phyloP scores from a whole-genome alignment of 2,113 vertebrate species.

The Mola mola region DNA sequence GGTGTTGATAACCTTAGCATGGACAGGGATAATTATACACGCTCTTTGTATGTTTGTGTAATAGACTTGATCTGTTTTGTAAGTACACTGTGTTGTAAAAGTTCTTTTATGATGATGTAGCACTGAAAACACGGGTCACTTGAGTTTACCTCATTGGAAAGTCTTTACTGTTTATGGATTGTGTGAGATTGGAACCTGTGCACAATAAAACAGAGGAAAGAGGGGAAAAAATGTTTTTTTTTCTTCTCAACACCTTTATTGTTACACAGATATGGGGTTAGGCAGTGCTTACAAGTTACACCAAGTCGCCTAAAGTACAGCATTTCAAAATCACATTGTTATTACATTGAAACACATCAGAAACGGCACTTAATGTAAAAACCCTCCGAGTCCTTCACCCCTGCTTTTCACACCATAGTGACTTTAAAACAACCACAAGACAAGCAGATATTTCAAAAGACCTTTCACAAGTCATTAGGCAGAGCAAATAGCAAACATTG shows the following conservation, averaged over 20 bases:
- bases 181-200: constrained; percentile 29
- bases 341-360: constrained; percentile 69
- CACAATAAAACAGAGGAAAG: constrained; percentile 46
- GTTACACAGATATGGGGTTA: constrained; percentile 71
- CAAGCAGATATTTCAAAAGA: constrained; percentile 49
- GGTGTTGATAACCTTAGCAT: neutral
- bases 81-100: constrained; percentile 11
- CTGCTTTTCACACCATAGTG: constrained; percentile 34
- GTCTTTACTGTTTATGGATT: constrained; percentile 17
- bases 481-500: constrained; percentile 44
- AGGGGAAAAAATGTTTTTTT: constrained; percentile 7
- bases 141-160: constrained; percentile 15
- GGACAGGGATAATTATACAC: constrained; percentile 16
- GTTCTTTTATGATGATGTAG: constrained; percentile 16
- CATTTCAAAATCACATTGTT: constrained; percentile 70
- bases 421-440: constrained; percentile 65
- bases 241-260: constrained; percentile 74
- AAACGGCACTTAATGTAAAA: constrained; percentile 66
- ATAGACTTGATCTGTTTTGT: constrained; percentile 15
- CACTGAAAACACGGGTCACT: constrained; percentile 12
- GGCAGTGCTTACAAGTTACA: constrained; percentile 76
- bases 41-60: constrained; percentile 30
- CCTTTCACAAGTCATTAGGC: constrained; percentile 5
- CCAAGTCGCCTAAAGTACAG: constrained; percentile 72
- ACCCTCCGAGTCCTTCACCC: neutral